Base-by-base conservation (phyloP, 2,888 invertebrate genomes). In the Drosophila hawaiiensis region DNA sequence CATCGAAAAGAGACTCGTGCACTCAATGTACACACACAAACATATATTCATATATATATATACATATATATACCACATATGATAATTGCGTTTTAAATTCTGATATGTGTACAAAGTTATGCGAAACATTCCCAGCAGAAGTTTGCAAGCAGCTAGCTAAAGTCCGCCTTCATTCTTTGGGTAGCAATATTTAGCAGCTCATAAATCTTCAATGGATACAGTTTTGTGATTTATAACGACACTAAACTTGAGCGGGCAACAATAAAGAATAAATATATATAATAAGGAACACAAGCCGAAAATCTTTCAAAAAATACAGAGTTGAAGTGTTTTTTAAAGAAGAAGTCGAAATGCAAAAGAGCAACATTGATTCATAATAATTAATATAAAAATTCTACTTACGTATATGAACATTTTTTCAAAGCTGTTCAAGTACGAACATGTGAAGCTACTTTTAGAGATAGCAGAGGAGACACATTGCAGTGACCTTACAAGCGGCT, bases 171-270 rank as follows among this genome's bases (percentile, higher is more conserved):
- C 7, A 60, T 68, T 62, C 60, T 65, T 67, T 72, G 54, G 56
- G 55, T 53, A 69, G 76, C 78, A 80, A 76, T 82, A 84, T 91
- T 91, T 92, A 87, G 79, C 92, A 92, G 89, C 90, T 83, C 91
- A 91, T 92, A 92, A 92, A 92, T 92, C 92, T 90, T 88, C 63
- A 56, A 85, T 81, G 89, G 87, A 76, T 85, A 73, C 68, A 82
- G 59, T 76, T 66, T 69, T 73, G 77, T 88, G 91, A 91, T 88
- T 91, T 90, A 91, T 91, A 75, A 61, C 76, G 43, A 78, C 64
- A 63, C 70, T 63, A 68, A 80, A 80, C 74, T 88, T 82, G 54
- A 69, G 62, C 54, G 59, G 53, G n/a, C 55, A 72, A 76, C 52
- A 76, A 65, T 58, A 58, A 66, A 70, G 76, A 62, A 55, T 47